Base-by-base conservation (phyloP, 2,113 vertebrate genomes). In the Labrus mixtus region DNA sequence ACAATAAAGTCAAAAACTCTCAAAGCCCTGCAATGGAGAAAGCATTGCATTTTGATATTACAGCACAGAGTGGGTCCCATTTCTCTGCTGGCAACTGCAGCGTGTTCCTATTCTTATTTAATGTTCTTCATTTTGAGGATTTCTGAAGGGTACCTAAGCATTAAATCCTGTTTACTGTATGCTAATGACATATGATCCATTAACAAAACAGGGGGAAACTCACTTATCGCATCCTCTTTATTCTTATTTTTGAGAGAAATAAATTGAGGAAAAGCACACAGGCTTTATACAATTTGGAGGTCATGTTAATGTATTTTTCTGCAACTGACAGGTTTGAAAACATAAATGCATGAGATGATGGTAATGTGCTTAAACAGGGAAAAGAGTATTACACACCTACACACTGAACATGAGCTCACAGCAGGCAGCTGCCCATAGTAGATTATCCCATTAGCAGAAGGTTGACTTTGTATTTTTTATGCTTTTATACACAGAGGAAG, bases 111-210 rank as follows among this genome's bases (percentile, higher is more conserved):
- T 76, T 75, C 62, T 48, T 79, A 48, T 41, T 68, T 75, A 73
- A 79, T 68, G 62, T 71, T 46, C 58, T 73, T 79, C 0, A 39
- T 66, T 55, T 66, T 69, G 64, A 66, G 54, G 58, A 72, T 76
- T 79, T 73, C 33, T 12, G 20, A 72, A 13, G 53, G 68, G 22
- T 55, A 79, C 59, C 43, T 59, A 59, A 64, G 64, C 64, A 70
- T 73, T 66, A 70, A 83, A 77, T 83, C 73, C 64, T 76, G 23
- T 83, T 86, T 61, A 51, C 56, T 69, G 64, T 60, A 16, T 36
- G n/a, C 56, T 53, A 17, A 22, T 17, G 48, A 16, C 11, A 3
- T 17, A 61, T 6, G 29, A 17, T 8, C 10, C 22, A 77, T 73
- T 69, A 65, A 20, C 4, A 50, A 62, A 64, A 60, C 8, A 12